Evolutionary conservation across 1,140 invertebrate genomes (phyloP).

Genomic region (Lordiphosa collinella): DNA sequence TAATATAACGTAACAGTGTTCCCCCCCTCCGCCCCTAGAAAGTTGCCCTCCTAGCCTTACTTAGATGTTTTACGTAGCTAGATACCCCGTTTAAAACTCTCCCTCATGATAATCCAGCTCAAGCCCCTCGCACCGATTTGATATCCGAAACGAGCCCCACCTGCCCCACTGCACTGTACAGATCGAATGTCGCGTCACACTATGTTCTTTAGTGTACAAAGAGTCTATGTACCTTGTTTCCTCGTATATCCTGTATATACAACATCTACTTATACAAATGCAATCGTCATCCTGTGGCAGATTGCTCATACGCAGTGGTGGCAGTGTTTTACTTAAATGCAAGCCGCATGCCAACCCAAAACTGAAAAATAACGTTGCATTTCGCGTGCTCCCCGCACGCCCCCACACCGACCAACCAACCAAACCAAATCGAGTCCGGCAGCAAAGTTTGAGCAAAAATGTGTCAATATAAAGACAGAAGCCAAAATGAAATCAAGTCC

Average conservation of each 20-base stretch:
- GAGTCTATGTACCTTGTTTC: neutral
- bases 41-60: too few relatives aligned
- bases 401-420: conserved; percentile 30
- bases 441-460: conserved; percentile 80
- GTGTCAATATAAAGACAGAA: conserved; percentile 78
- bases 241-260: neutral
- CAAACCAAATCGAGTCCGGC: conserved; percentile 74
- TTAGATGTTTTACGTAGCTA: too few relatives aligned
- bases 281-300: conserved; percentile 49
- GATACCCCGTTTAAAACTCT: too few relatives aligned
- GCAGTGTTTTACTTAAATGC: conserved; percentile 79
- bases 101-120: too few relatives aligned
- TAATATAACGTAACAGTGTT: too few relatives aligned
- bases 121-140: too few relatives aligned
- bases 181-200: too few relatives aligned
- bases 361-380: neutral
- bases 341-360: conserved; percentile 35
- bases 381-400: conserved; percentile 26
- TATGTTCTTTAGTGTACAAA: neutral
- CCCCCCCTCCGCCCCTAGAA: too few relatives aligned
- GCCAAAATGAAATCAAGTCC: conserved; percentile 34
- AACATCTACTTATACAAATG: conserved; percentile 32
- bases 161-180: too few relatives aligned
- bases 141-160: too few relatives aligned
- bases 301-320: conserved; percentile 79